phyloP scores from a whole-genome alignment of 2,113 vertebrate genomes.

The Istiophorus platypterus region DNA sequence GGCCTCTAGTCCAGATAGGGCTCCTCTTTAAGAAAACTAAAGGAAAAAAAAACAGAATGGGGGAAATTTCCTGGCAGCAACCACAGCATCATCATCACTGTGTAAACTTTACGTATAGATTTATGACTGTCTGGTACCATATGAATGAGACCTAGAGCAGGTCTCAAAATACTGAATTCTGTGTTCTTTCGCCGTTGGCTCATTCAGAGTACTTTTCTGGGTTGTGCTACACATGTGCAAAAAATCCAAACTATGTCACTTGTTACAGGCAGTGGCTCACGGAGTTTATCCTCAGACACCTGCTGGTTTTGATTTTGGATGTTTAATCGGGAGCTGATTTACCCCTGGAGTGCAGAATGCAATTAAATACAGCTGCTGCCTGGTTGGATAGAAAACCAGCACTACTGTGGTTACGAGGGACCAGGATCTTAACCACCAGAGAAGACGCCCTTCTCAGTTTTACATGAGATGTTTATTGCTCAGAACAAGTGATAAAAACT shows the following conservation, averaged over 20 bases:
- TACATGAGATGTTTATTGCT: neutral
- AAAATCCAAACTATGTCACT: neutral
- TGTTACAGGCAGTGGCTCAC: neutral
- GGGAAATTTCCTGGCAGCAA: too few relatives aligned
- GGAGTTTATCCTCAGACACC: neutral
- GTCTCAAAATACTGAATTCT: neutral
- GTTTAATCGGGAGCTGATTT: neutral
- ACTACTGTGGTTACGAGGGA: neutral
- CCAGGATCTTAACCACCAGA: too few relatives aligned
- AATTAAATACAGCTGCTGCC: conserved; percentile 9
- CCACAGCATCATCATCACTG: too few relatives aligned
- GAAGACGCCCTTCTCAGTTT: neutral
- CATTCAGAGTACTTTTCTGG: neutral
- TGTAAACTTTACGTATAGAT: too few relatives aligned
- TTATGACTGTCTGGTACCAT: too few relatives aligned
- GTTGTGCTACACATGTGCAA: neutral
- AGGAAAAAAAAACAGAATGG: too few relatives aligned
- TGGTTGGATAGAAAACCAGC: neutral
- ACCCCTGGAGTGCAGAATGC: neutral
- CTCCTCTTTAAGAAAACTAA: too few relatives aligned
- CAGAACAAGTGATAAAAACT: neutral
- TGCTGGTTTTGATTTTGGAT: neutral
- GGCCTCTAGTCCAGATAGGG: too few relatives aligned
- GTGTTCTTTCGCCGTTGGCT: neutral
- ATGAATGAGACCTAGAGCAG: neutral